phyloP scores from a whole-genome alignment of 2,888 invertebrate genomes.

The Cheilosia variabilis region DNA sequence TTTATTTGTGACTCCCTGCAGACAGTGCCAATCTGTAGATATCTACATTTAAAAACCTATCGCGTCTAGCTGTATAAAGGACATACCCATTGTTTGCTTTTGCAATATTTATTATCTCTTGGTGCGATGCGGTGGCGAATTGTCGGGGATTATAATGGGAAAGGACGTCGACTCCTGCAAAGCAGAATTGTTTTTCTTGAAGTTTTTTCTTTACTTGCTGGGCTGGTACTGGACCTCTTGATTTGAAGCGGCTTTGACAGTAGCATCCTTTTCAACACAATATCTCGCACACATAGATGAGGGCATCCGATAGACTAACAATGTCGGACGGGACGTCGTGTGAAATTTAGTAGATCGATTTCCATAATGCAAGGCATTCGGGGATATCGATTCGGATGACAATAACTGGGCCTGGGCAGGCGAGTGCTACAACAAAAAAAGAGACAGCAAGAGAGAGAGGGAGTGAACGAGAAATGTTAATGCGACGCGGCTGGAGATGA shows the following conservation, averaged over 20 bases:
- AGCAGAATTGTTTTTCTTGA: not conserved
- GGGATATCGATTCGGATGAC: slow-evolving; percentile 7
- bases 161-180: slow-evolving; percentile 2
- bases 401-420: not conserved
- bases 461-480: slow-evolving; percentile 54
- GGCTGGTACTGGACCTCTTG: slow-evolving; percentile 3
- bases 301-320: not conserved
- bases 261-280: slow-evolving; percentile 1
- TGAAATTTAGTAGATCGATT: slow-evolving; percentile 13
- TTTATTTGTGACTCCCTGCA: not conserved
- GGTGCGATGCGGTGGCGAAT: slow-evolving; percentile 1
- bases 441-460: not conserved
- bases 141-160: slow-evolving; percentile 4
- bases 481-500: slow-evolving; percentile 63
- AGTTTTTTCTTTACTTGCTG: too few relatives aligned
- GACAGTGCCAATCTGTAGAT: not conserved
- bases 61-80: not conserved
- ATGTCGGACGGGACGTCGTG: slow-evolving; percentile 1
- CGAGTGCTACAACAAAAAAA: not conserved
- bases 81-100: not conserved
- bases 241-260: not conserved
- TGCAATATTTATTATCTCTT: not conserved
- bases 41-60: slow-evolving; percentile 1
- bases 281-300: not conserved
- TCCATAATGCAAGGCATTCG: slow-evolving; percentile 9